Evolutionary conservation across 2,888 invertebrate species (phyloP), one percentile per base, ranked within the genome.

Genomic region (Phaedon cochleariae): DNA sequence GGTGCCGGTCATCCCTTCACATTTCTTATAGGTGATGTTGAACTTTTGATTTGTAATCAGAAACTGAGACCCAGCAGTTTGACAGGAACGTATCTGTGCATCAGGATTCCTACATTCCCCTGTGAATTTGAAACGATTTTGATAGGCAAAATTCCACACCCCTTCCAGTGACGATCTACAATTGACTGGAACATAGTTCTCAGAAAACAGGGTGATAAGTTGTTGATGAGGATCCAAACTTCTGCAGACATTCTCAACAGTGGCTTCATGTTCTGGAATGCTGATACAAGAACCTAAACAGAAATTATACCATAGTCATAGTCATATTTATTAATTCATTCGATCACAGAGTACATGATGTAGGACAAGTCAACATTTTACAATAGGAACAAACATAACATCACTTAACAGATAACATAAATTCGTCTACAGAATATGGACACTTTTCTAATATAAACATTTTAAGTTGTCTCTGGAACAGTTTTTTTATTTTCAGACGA

Each of bases 21-120:
- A 98, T 76, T 91, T 91, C 72, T 93, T 92, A 81, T 97, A 98
- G 0, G 95, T 95, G 72, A 98, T 96, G 76, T 95, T 94, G 79
- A 98, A 97, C 82, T 97, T 97, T 82, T 97, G 96, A 85, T 98
- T 98, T 57, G 96, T 95, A 72, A 97, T 97, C 69, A 97, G 87
- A 83, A 96, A 98, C 81, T 96, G 95, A 10, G 96, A 96, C 64
- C 98, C 98, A 2, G 97, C 95, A 18, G 94, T 94, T 85, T 98
- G 98, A 81, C 98, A 98, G 0, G 97, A 97, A 76, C 90, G 90
- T 70, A 98, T 95, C 78, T 93, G 91, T 2, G 95, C 96, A 82
- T 94, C 95, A 0, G 92, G 92, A 80, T 95, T 88, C 76, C 92
- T 89, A 81, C 98, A 98, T 82, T 96, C 96, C 55, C 96, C 96